Percentiles rank a stretch among this genome's conserved stretches.
phyloP scores from a whole-genome alignment of 2,888 invertebrate species.

The Maniola hyperantus region DNA sequence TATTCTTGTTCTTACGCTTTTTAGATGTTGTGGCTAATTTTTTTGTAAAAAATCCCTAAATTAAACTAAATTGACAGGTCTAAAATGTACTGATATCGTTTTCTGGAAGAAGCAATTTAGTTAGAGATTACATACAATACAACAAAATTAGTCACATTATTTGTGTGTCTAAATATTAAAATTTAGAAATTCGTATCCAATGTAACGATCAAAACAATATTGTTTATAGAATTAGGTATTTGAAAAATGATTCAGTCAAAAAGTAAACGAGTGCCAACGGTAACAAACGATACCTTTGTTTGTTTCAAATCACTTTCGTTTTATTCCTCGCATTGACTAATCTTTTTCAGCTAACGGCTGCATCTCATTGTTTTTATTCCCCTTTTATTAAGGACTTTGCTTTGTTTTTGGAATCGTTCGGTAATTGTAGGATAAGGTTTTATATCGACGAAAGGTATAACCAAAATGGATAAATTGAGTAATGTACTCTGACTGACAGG shows the following conservation, averaged over 20 bases:
- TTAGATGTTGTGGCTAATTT: no score
- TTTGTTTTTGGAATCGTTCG: constrained; percentile 13
- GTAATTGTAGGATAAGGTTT: neutral
- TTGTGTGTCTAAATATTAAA: no score
- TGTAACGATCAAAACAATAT: neutral
- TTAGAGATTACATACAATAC: no score
- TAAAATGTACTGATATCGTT: no score
- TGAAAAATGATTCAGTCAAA: neutral
- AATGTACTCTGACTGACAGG: no score
- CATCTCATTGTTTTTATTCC: constrained; percentile 27
- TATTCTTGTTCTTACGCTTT: no score
- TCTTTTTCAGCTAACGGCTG: constrained; percentile 33
- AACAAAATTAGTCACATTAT: no score
- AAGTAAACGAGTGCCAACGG: constrained; percentile 40
- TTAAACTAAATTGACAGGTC: no score
- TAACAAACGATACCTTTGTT: constrained; percentile 60
- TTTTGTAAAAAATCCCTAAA: no score
- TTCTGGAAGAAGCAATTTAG: no score
- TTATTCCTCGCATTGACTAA: constrained; percentile 39
- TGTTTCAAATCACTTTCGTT: constrained; percentile 41
- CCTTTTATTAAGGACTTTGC: constrained; percentile 23
- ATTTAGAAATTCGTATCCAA: neutral
- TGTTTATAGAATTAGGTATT: neutral
- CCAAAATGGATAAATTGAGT: neutral
- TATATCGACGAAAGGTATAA: neutral